A percentile compares a stretch with the other conserved stretches of the same genome.
Conservation (phyloP, 1,140 invertebrate species). For the Heterodera schachtii region DNA sequence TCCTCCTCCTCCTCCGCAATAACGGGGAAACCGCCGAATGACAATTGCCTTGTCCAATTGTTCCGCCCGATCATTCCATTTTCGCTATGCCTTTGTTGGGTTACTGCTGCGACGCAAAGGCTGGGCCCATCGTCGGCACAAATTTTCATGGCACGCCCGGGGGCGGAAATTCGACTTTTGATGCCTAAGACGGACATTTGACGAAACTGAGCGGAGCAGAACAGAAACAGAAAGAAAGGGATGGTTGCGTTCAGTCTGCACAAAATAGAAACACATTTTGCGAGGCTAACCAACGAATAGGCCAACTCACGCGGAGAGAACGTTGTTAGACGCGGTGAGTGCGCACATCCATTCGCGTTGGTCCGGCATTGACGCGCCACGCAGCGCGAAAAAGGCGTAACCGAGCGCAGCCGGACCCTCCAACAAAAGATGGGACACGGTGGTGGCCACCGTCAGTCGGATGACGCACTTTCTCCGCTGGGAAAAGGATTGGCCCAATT, state of each 20-base stretch:
- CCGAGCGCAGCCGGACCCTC: slow-evolving; percentile 61
- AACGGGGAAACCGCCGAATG: slow-evolving; percentile 14
- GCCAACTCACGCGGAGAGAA: slow-evolving; percentile 48
- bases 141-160: slow-evolving; percentile 30
- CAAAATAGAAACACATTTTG: background rate
- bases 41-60: background rate
- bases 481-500: slow-evolving; percentile 61
- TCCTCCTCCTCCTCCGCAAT: background rate
- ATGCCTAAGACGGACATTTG: slow-evolving; percentile 59
- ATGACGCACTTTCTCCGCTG: slow-evolving; percentile 63
- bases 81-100: background rate
- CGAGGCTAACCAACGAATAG: no score
- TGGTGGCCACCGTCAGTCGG: slow-evolving; percentile 62
- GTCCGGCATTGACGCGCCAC: slow-evolving; percentile 45
- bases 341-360: slow-evolving; percentile 51
- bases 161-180: slow-evolving; percentile 9
- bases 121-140: slow-evolving; percentile 19
- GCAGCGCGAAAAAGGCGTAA: slow-evolving; percentile 57
- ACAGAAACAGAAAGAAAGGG: slow-evolving; percentile 62
- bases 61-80: slow-evolving; percentile 14
- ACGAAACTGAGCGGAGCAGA: slow-evolving; percentile 61
- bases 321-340: slow-evolving; percentile 60
- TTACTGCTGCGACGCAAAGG: background rate
- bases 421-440: slow-evolving; percentile 59
- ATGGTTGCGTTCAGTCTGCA: slow-evolving; percentile 59